These are phyloP conservation scores for Melieria crassipennis DNA, from an alignment of 2,888 invertebrate species.

Conservation along the genomic window DNA sequence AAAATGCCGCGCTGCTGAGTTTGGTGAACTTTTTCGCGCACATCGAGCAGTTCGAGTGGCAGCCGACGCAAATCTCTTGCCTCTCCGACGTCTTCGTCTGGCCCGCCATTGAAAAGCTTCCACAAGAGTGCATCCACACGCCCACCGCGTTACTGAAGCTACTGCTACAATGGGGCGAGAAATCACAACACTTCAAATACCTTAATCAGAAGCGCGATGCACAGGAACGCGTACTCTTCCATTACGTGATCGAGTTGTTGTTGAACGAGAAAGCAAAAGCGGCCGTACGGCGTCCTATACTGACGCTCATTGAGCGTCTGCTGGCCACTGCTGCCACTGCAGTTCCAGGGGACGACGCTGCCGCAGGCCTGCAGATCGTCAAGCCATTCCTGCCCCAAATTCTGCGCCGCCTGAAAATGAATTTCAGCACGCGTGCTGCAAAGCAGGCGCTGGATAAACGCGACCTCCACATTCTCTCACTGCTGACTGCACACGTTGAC, in stretches of 20 bases:
- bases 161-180: constrained; percentile 81
- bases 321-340: constrained; percentile 67
- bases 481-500: constrained; percentile 79
- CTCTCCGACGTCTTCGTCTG: constrained; percentile 83
- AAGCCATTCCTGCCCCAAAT: constrained; percentile 78
- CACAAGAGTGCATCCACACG: constrained; percentile 82
- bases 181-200: constrained; percentile 79
- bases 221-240: constrained; percentile 67
- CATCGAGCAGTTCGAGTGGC: constrained; percentile 82
- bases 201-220: constrained; percentile 72
- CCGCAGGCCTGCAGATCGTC: constrained; percentile 75
- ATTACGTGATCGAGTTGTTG: constrained; percentile 77
- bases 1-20: constrained; percentile 72
- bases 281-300: constrained; percentile 73
- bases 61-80: constrained; percentile 74
- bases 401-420: constrained; percentile 75
- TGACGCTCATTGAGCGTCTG: constrained; percentile 80
- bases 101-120: constrained; percentile 80
- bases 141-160: constrained; percentile 85
- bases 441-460: constrained; percentile 69
- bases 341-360: constrained; percentile 20
- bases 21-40: constrained; percentile 80
- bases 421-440: constrained; percentile 71
- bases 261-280: constrained; percentile 74
- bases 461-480: constrained; percentile 78